Conservation (phyloP, 64 coral and sea anemone genomes). For the Exaiptasia diaphana region DNA sequence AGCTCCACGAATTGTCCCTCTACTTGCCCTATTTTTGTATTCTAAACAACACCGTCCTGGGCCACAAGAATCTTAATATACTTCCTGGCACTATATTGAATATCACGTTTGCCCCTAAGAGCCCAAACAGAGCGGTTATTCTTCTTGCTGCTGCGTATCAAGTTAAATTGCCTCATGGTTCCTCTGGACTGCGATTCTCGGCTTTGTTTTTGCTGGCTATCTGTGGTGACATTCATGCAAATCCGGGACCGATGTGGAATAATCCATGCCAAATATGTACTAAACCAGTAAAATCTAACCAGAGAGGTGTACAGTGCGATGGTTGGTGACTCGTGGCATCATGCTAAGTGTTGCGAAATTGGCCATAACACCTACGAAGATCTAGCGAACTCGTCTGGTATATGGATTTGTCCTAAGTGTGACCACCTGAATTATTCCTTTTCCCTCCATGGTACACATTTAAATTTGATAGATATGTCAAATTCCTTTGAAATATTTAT, state of each 20-base stretch:
- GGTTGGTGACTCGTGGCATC: slow-evolving; percentile 29
- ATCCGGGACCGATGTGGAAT: slow-evolving; percentile 32
- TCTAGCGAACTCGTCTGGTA: slow-evolving; percentile 42
- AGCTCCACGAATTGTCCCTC: background rate
- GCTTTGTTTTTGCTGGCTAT: background rate
- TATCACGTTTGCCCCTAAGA: slow-evolving; percentile 19
- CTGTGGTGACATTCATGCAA: background rate
- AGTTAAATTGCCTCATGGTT: too few relatives aligned
- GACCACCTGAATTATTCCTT: background rate
- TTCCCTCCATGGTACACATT: background rate
- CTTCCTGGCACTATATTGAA: slow-evolving; percentile 11
- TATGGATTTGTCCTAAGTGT: slow-evolving; percentile 21
- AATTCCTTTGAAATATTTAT: background rate
- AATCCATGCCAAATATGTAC: slow-evolving; percentile 33
- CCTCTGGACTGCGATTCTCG: slow-evolving; percentile 37
- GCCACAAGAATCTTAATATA: slow-evolving; percentile 9
- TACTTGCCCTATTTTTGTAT: slow-evolving; percentile 3
- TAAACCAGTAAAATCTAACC: slow-evolving; percentile 48
- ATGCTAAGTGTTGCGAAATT: slow-evolving; percentile 19
- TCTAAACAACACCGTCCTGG: background rate
- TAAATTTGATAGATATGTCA: background rate
- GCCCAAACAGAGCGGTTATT: slow-evolving; percentile 24
- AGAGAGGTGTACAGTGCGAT: slow-evolving; percentile 21
- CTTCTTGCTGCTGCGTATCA: background rate
- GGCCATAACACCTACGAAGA: slow-evolving; percentile 6